phyloP scores from a whole-genome alignment of 2,113 vertebrate genomes.

The Percopsis transmontana region DNA sequence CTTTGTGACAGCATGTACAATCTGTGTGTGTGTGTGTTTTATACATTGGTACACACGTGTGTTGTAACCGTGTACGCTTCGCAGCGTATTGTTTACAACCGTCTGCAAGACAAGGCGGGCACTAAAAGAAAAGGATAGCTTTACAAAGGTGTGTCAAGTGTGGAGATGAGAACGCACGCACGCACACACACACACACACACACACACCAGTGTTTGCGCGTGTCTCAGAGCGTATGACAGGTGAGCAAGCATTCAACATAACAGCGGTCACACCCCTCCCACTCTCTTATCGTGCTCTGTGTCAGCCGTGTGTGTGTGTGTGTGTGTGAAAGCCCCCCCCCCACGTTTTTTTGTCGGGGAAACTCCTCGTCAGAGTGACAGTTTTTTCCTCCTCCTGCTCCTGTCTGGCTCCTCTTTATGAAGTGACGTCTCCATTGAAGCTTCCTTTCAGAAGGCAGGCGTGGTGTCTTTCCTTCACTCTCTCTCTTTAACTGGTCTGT shows the following conservation, averaged over 20 bases:
- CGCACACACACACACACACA: not conserved
- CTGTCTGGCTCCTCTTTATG: not conserved
- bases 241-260: constrained; percentile 47
- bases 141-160: not conserved
- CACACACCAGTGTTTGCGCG: constrained; percentile 4
- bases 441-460: constrained; percentile 18
- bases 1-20: too few relatives aligned
- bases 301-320: constrained; percentile 15
- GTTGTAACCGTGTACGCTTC: not conserved
- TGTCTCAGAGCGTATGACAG: constrained; percentile 27
- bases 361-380: constrained; percentile 41
- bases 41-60: too few relatives aligned
- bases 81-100: not conserved
- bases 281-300: constrained; percentile 47
- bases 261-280: constrained; percentile 49
- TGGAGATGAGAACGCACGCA: not conserved
- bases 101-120: not conserved
- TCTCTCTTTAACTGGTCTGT: constrained; percentile 29
- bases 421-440: constrained; percentile 60
- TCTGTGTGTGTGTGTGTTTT: too few relatives aligned
- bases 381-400: constrained; percentile 40
- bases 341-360: constrained; percentile 28
- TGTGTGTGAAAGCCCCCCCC: constrained; percentile 2
- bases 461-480: constrained; percentile 21
- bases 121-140: not conserved